phyloP scores from a whole-genome alignment of 2,797 vertebrate species.

The Alcedo atthis region DNA sequence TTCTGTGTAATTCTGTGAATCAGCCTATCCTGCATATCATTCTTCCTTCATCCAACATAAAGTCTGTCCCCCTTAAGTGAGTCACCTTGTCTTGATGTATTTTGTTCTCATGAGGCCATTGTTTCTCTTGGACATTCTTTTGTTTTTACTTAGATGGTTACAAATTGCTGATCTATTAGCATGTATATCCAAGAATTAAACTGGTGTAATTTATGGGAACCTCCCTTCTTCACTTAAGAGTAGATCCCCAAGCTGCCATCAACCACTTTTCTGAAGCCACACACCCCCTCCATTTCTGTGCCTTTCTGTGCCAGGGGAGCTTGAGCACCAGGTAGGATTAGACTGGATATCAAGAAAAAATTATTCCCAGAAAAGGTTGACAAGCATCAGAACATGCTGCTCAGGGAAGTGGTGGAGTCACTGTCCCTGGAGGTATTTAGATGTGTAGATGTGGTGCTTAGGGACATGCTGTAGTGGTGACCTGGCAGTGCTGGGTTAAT shows the following conservation, averaged over 20 bases:
- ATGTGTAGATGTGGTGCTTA: neutral
- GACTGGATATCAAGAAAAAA: neutral
- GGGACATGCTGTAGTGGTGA: neutral
- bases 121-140: neutral
- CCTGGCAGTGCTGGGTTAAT: neutral
- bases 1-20: neutral
- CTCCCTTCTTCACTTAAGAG: neutral
- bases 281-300: neutral
- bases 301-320: neutral
- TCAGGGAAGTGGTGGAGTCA: neutral
- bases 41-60: neutral
- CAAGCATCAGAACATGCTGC: neutral
- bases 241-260: neutral
- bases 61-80: fast-evolving
- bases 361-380: neutral
- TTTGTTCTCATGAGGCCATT: neutral
- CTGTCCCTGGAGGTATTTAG: neutral
- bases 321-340: neutral
- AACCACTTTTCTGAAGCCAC: neutral
- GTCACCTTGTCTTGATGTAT: neutral
- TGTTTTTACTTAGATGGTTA: neutral
- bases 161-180: neutral
- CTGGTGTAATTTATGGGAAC: neutral
- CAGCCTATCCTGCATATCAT: neutral
- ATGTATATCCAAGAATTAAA: neutral